phyloP scores from a whole-genome alignment of 2,113 vertebrate species.

The Prolemur simus region DNA sequence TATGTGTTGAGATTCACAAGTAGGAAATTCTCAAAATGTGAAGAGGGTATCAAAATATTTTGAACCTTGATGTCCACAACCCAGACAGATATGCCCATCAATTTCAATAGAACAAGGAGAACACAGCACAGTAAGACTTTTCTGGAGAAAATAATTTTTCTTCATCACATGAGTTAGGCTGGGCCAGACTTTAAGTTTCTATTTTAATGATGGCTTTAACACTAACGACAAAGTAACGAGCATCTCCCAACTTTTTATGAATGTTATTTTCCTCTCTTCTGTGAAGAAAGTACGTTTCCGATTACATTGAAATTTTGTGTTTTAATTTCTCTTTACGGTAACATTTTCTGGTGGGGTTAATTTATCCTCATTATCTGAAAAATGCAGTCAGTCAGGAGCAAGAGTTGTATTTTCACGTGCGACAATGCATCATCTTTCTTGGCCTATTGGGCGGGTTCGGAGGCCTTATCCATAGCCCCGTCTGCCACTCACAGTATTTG shows the following conservation, averaged over 20 bases:
- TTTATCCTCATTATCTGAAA: background rate
- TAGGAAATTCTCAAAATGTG: background rate
- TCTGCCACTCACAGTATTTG: background rate
- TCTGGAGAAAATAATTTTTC: constrained; percentile 11
- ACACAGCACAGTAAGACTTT: background rate
- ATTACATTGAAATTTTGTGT: background rate
- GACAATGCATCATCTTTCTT: background rate
- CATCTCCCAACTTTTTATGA: background rate
- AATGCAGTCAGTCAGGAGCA: background rate
- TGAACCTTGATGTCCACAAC: background rate
- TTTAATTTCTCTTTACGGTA: background rate
- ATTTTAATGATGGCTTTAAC: constrained; percentile 6
- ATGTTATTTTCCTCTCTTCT: constrained; percentile 25
- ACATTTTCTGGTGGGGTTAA: background rate
- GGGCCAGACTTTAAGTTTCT: background rate
- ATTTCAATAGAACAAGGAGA: background rate
- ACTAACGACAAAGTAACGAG: background rate
- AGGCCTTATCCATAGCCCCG: background rate
- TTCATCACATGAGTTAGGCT: background rate
- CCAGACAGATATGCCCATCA: background rate
- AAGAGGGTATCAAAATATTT: background rate
- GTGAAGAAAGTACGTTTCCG: constrained; percentile 10
- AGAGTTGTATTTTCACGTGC: background rate
- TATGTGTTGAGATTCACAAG: background rate
- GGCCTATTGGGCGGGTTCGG: background rate